phyloP scores from a whole-genome alignment of 2,888 invertebrate species.

The Eupelmus urozonus region DNA sequence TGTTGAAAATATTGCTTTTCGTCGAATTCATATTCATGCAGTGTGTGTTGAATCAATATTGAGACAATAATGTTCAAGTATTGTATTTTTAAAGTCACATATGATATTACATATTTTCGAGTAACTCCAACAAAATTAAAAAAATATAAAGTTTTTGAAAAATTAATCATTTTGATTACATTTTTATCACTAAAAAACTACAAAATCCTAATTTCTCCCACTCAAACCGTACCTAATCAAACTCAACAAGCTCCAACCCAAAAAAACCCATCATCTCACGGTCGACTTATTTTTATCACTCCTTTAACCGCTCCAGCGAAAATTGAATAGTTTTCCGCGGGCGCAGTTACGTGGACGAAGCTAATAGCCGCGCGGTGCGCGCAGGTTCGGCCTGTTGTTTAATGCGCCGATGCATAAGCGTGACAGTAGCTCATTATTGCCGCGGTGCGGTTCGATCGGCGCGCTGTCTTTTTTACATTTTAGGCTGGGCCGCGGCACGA shows the following conservation, averaged over 20 bases:
- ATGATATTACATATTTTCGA: too few species aligned
- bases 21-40: background rate
- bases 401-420: constrained; percentile 50
- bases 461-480: constrained; percentile 56
- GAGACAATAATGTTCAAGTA: too few species aligned
- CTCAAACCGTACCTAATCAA: too few species aligned
- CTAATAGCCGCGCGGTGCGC: constrained; percentile 13
- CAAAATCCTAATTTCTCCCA: too few species aligned
- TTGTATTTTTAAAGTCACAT: too few species aligned
- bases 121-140: too few species aligned
- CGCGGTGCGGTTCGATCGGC: constrained; percentile 41
- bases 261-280: background rate
- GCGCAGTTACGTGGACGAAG: background rate
- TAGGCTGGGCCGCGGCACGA: constrained; percentile 68
- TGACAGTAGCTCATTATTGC: constrained; percentile 53
- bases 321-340: constrained; percentile 26
- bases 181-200: too few species aligned
- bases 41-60: too few species aligned
- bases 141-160: too few species aligned
- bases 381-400: constrained; percentile 18
- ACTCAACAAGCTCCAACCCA: too few species aligned
- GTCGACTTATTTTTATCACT: too few species aligned
- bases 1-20: background rate
- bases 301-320: background rate
- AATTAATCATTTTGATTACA: too few species aligned